phyloP scores from a whole-genome alignment of 2,888 invertebrate species.

The Aromia moschata region DNA sequence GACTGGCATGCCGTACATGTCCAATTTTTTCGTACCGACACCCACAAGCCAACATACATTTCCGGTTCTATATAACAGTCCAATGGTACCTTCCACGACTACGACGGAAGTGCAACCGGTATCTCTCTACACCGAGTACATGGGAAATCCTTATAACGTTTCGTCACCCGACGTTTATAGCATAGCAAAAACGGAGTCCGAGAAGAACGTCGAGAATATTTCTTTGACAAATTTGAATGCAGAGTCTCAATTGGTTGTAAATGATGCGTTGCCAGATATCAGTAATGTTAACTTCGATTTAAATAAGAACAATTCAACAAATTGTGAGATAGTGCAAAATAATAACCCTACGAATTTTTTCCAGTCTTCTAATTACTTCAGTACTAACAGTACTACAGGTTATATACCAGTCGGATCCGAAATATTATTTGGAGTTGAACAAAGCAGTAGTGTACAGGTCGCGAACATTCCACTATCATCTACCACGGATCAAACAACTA shows the following conservation, averaged over 20 bases:
- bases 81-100: conserved; percentile 45
- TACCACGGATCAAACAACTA: conserved; percentile 18
- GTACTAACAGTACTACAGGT: conserved; percentile 63
- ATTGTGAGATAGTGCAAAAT: conserved; percentile 6
- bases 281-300: conserved; percentile 31
- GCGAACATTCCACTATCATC: conserved; percentile 32
- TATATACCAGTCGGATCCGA: conserved; percentile 71
- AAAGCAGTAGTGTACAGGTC: conserved; percentile 12
- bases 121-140: conserved; percentile 67
- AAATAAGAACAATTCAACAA: conserved; percentile 32
- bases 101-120: conserved; percentile 51
- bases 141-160: conserved; percentile 68
- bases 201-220: conserved; percentile 6
- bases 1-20: conserved; percentile 53
- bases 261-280: background rate
- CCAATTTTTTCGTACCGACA: conserved; percentile 40
- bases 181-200: conserved; percentile 23
- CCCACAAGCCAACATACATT: conserved; percentile 52
- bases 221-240: background rate
- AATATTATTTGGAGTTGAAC: conserved; percentile 67
- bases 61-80: conserved; percentile 57
- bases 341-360: conserved; percentile 58
- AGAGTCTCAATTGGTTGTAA: conserved; percentile 1
- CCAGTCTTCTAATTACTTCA: conserved; percentile 74
- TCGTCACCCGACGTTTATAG: conserved; percentile 28